These are phyloP conservation scores for Apocrypta bakeri DNA, from an alignment of 1,140 invertebrate species.

Conservation along the genomic window DNA sequence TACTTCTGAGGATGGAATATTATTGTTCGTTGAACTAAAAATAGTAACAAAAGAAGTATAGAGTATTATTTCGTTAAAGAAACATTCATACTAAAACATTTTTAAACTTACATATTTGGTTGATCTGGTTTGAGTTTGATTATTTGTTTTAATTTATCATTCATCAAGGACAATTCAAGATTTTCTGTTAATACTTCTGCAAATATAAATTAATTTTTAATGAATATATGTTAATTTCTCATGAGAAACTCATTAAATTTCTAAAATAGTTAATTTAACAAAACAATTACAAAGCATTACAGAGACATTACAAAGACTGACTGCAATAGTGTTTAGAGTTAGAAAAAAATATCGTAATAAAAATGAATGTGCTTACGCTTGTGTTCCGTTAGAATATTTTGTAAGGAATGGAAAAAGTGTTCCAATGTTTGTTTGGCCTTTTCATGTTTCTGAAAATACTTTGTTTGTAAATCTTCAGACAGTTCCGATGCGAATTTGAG, in stretches of 20 bases:
- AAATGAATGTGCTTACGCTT: slow-evolving; percentile 62
- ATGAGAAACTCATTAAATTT: neutral
- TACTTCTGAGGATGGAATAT: slow-evolving; percentile 2
- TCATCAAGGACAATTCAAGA: slow-evolving; percentile 52
- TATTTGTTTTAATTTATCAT: slow-evolving; percentile 46
- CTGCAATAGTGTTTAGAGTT: no score
- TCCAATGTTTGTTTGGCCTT: slow-evolving; percentile 52
- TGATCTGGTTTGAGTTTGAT: slow-evolving; percentile 23
- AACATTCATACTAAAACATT: neutral
- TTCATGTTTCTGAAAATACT: slow-evolving; percentile 49
- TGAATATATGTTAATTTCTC: neutral
- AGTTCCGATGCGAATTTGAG: slow-evolving; percentile 47
- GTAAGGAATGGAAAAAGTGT: slow-evolving; percentile 52
- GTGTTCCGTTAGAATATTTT: slow-evolving; percentile 55
- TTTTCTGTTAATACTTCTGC: slow-evolving; percentile 61
- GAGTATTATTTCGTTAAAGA: slow-evolving; percentile 44
- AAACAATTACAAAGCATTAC: no score
- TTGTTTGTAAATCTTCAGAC: slow-evolving; percentile 49
- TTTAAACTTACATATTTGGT: slow-evolving; percentile 38
- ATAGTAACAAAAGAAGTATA: neutral
- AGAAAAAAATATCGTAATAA: no score
- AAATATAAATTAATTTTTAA: slow-evolving; percentile 44
- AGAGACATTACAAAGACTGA: no score
- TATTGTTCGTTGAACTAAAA: slow-evolving; percentile 6
- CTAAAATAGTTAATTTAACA: neutral